Base-by-base conservation (phyloP, 2,888 invertebrate genomes). In the Clostera curtula region DNA sequence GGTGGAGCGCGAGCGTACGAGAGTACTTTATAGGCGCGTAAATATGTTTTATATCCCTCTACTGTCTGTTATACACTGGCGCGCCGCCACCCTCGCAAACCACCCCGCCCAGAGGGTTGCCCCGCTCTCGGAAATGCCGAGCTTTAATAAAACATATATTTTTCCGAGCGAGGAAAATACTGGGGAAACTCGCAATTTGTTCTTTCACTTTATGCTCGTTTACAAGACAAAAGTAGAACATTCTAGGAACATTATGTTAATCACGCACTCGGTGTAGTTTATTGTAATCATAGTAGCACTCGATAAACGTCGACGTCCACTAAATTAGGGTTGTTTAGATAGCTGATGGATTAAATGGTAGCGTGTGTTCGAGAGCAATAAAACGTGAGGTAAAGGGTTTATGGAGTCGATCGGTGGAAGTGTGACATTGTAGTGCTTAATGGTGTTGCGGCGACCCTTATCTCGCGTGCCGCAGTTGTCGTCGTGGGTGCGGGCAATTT, bases 141-240 rank as follows among this genome's bases (percentile, higher is more conserved):
- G 83, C 83, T 82, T 83, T 83, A 83, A 83, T 83, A 83, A 83
- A 83, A 83, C 83, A 83, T 83, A 82, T 80, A 83, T 83, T 83
- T 82, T 82, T 82, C 80, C 79, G 77, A 82, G 80, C 83, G 82
- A 75, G 80, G 80, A 82, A 83, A 83, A 82, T 82, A 79, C 82
- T 79, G 82, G 79, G 80, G 82, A 82, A 82, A 80, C 80, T 83
- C 80, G 79, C 80, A 82, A 83, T 83, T 83, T 83, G 83, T 82
- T 83, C 82, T 82, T 83, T 83, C 83, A 83, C 83, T 83, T 83
- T 83, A 83, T 80, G 79, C 80, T 79, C 83, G 82, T 83, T 83
- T 83, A 83, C 82, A 80, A 83, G 83, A 83, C 82, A 83, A 83
- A 83, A 83, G 80, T 79, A 79, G 76, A 79, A 76, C 83, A 77